Base-by-base conservation (phyloP, 1,140 invertebrate species). In the Ruditapes philippinarum region DNA sequence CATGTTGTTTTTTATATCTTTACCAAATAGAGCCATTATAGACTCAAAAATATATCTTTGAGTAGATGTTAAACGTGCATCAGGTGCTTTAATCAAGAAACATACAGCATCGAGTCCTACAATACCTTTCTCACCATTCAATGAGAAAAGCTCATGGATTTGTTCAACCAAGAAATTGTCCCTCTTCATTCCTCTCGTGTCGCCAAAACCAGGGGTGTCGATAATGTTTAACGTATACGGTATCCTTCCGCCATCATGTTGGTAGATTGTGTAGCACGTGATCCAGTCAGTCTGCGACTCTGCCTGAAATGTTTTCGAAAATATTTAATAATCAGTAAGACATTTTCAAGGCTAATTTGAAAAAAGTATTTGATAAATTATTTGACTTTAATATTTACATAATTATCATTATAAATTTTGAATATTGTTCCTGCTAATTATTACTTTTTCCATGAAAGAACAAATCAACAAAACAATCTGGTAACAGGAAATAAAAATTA, bases 41-140 rank as follows among this genome's bases (percentile, higher is more conserved):
- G 80, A 82, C 17, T 82, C 54, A 42, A 82, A 82, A 22, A 82
- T 36, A 82, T 82, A 82, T 38, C 36, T 82, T 42, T 82, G 80
- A 0, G 80, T 31, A 31, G 33, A 11, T 12, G 80, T 62, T 54
- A 82, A 45, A 19, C 80, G 31, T 62, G 54, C 54, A 38, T 62
- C 54, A 25, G 80, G 80, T 62, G 80, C 25, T 65, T 82, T 60
- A 22, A 65, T 42, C 22, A 82, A 11, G 22, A 82, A 82, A 38
- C 79, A 60, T 5, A 82, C 51, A 19, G 91, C 91, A 87, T 91
- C 79, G 4, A 91, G 73, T n/a, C 40, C 65, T 14, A 76, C 89
- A 70, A 91, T 82, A 33, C 89, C 90, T 51, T 73, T 25, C 11
- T 49, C 25, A 28, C 28, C 70, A 11, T 28, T 11, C 1, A 22